Conservation (phyloP, 2,888 invertebrate species). For the Flabesymbios commensalis region DNA sequence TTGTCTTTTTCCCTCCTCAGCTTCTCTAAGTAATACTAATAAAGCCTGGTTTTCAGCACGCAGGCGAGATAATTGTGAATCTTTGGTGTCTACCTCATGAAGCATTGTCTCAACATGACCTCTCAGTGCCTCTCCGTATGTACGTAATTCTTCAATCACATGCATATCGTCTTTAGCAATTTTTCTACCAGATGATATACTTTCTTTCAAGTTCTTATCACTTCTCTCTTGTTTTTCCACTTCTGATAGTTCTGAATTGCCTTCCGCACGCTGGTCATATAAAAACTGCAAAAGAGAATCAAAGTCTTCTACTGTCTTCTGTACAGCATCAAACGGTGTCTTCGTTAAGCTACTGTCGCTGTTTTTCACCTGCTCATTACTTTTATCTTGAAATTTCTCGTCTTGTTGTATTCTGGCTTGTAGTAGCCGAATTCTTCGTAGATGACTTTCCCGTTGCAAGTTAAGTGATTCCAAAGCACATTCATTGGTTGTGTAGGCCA, state of each 20-base stretch:
- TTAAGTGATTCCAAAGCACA: conserved; percentile 72
- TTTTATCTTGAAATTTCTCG: background rate
- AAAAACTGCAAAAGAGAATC: conserved; percentile 48
- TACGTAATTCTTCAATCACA: conserved; percentile 48
- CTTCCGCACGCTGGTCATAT: conserved; percentile 11
- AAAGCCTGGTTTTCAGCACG: background rate
- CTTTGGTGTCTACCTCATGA: conserved; percentile 40
- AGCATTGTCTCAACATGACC: conserved; percentile 45
- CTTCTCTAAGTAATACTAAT: background rate
- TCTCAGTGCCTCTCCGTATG: conserved; percentile 51
- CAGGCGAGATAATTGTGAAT: background rate
- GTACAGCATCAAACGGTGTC: conserved; percentile 6
- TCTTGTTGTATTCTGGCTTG: conserved; percentile 24
- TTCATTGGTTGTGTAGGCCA: conserved; percentile 60
- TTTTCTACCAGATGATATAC: conserved; percentile 28
- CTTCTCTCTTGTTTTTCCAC: background rate
- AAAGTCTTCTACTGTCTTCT: conserved; percentile 44
- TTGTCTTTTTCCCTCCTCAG: background rate
- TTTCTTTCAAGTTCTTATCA: too few relatives aligned
- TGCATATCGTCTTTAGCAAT: conserved; percentile 45
- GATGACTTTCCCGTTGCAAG: conserved; percentile 74
- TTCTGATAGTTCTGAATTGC: background rate
- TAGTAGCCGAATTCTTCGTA: conserved; percentile 66
- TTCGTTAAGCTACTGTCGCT: background rate
- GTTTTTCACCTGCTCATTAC: background rate